Conservation (phyloP, 2,113 vertebrate genomes). For the rabbit (Oryctolagus cuniculus) region DNA sequence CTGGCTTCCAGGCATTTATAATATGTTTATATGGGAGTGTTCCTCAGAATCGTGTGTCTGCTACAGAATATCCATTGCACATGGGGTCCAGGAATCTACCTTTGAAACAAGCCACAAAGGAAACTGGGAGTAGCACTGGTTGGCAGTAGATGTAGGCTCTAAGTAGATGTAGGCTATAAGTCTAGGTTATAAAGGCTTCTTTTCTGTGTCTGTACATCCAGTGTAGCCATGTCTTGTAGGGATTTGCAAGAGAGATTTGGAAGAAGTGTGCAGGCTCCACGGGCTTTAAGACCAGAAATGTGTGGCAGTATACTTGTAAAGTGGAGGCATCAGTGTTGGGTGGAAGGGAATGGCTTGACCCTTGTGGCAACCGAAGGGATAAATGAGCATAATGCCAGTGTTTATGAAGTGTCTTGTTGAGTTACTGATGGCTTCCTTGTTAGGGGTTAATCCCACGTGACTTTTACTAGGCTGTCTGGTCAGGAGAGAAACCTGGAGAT, state of each 20-base stretch:
- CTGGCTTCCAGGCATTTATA: neutral
- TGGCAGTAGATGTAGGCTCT: neutral
- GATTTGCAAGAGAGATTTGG: neutral
- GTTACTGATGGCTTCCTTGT: constrained; percentile 23
- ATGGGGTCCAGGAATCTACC: neutral
- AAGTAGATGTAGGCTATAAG: neutral
- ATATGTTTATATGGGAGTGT: neutral
- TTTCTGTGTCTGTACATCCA: neutral
- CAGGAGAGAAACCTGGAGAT: constrained; percentile 60
- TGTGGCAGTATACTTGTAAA: constrained; percentile 10
- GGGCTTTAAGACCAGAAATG: neutral
- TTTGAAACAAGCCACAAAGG: neutral
- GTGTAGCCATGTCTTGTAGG: neutral
- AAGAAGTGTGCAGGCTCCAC: neutral
- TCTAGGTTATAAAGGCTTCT: neutral
- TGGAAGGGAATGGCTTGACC: neutral
- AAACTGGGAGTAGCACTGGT: no score
- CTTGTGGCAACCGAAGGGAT: constrained; percentile 12
- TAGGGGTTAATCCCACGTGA: constrained; percentile 48
- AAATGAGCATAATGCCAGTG: constrained; percentile 45
- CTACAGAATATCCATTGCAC: neutral
- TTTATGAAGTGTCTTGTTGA: constrained; percentile 47
- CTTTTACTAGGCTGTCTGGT: constrained; percentile 57
- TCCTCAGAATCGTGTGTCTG: neutral
- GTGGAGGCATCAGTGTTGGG: neutral